Evolutionary conservation across 2,888 invertebrate genomes (phyloP).

Genomic region (Platypus cylindrus): DNA sequence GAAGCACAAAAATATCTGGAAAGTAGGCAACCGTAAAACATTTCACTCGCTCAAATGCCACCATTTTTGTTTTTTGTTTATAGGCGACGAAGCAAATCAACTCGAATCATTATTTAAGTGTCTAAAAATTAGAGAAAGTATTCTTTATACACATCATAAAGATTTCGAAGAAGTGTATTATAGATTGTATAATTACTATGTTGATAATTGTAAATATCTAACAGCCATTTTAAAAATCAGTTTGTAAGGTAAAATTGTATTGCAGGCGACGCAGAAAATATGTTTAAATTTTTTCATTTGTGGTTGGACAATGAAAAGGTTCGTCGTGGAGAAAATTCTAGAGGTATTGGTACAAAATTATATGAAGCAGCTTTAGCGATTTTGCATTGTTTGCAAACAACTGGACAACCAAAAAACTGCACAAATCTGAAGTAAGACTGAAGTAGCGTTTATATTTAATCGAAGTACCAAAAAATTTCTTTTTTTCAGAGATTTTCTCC

Average conservation of each 20-base stretch:
- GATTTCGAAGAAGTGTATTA: conserved; percentile 33
- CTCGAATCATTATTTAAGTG: conserved; percentile 34
- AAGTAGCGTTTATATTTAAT: background rate
- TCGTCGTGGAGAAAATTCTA: conserved; percentile 23
- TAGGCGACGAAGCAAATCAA: conserved; percentile 22
- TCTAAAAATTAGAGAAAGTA: conserved; percentile 34
- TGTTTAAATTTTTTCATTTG: conserved; percentile 27
- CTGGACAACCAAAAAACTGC: conserved; percentile 24
- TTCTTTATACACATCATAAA: conserved; percentile 40
- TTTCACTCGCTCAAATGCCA: conserved; percentile 1
- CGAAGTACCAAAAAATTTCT: conserved; percentile 5
- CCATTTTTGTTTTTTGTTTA: conserved; percentile 5
- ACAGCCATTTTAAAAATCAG: too few species aligned
- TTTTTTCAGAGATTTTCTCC: conserved; percentile 23
- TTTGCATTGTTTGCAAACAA: conserved; percentile 25
- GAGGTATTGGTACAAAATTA: conserved; percentile 25
- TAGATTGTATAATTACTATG: conserved; percentile 40
- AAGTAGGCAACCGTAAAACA: conserved; percentile 17
- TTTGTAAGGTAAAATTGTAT: too few species aligned
- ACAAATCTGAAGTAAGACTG: conserved; percentile 24
- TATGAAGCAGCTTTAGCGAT: conserved; percentile 27
- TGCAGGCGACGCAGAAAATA: conserved; percentile 25
- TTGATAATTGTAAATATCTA: conserved; percentile 38
- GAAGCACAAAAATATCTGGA: conserved; percentile 29
- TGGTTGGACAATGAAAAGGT: conserved; percentile 27